Conservation (phyloP, 2,888 invertebrate species). For the Macaria notata region DNA sequence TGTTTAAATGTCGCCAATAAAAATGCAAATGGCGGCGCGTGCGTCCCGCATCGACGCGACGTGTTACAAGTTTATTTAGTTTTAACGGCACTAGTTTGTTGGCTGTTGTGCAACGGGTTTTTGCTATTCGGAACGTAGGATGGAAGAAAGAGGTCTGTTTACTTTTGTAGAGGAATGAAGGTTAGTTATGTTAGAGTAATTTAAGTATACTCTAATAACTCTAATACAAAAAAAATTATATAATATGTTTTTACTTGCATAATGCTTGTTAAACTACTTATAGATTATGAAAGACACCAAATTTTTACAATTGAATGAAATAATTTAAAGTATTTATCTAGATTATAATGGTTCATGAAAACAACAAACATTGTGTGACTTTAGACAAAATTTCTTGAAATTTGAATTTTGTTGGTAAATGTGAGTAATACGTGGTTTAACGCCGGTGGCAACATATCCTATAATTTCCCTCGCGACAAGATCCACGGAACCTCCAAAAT, state of each 20-base stretch:
- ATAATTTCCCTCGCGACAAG: constrained; percentile 57
- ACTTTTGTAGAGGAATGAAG: too few relatives aligned
- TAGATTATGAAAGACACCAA: too few relatives aligned
- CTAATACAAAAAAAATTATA: too few relatives aligned
- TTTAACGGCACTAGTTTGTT: constrained; percentile 33
- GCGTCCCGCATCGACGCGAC: constrained; percentile 57
- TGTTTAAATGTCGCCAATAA: constrained; percentile 75
- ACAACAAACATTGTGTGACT: too few relatives aligned
- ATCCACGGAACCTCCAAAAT: constrained; percentile 11
- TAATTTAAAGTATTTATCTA: too few relatives aligned
- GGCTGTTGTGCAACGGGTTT: constrained; percentile 16
- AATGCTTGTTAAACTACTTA: too few relatives aligned
- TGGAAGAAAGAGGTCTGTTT: too few relatives aligned
- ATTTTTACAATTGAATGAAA: too few relatives aligned
- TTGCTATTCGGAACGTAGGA: not conserved
- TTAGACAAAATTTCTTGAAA: not conserved
- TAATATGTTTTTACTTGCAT: too few relatives aligned
- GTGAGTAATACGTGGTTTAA: not conserved
- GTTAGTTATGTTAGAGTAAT: too few relatives aligned
- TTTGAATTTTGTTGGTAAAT: not conserved
- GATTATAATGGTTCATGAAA: too few relatives aligned
- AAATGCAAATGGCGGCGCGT: constrained; percentile 72
- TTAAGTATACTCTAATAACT: too few relatives aligned
- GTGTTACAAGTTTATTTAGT: constrained; percentile 67
- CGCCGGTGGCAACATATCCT: constrained; percentile 30